These are phyloP conservation scores for Melanotaenia trifasciata DNA, from an alignment of 2,797 vertebrate genomes.

Conservation along the genomic window DNA sequence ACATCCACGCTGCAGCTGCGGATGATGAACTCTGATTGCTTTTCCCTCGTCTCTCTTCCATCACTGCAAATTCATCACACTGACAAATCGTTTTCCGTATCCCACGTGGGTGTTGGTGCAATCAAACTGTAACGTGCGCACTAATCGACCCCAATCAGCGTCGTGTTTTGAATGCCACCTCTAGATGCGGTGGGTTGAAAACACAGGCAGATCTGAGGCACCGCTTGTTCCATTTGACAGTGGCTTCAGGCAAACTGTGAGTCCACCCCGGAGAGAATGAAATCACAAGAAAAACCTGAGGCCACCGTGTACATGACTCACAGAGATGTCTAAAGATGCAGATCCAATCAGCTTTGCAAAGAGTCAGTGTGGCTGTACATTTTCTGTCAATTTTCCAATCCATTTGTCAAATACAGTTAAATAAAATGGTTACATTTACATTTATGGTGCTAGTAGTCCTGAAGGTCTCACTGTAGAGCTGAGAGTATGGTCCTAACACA, in stretches of 20 bases:
- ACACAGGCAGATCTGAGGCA: constrained; percentile 38
- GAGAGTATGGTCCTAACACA: not conserved
- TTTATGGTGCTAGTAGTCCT: constrained; percentile 16
- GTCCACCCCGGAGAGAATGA: constrained; percentile 20
- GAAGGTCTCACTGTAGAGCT: constrained; percentile 1
- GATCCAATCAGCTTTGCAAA: constrained; percentile 12
- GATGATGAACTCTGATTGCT: constrained; percentile 66
- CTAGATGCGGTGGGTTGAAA: constrained; percentile 46
- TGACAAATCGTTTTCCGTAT: constrained; percentile 36
- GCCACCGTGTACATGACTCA: constrained; percentile 10
- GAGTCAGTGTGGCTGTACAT: not conserved
- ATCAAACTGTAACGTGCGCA: constrained; percentile 59
- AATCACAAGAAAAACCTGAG: constrained; percentile 44
- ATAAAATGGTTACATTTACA: constrained; percentile 28
- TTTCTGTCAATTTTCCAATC: constrained; percentile 11
- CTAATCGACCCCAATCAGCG: constrained; percentile 73
- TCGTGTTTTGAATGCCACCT: constrained; percentile 48
- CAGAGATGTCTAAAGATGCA: not conserved
- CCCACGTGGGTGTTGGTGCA: constrained; percentile 53
- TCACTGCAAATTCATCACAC: constrained; percentile 54
- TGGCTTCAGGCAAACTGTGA: constrained; percentile 28
- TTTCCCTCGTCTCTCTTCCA: constrained; percentile 48
- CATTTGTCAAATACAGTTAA: constrained; percentile 34
- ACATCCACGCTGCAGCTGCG: constrained; percentile 34
- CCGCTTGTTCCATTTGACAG: constrained; percentile 24